Evolutionary conservation across 2,797 vertebrate genomes (phyloP).

Genomic region (Chelon auratus): DNA sequence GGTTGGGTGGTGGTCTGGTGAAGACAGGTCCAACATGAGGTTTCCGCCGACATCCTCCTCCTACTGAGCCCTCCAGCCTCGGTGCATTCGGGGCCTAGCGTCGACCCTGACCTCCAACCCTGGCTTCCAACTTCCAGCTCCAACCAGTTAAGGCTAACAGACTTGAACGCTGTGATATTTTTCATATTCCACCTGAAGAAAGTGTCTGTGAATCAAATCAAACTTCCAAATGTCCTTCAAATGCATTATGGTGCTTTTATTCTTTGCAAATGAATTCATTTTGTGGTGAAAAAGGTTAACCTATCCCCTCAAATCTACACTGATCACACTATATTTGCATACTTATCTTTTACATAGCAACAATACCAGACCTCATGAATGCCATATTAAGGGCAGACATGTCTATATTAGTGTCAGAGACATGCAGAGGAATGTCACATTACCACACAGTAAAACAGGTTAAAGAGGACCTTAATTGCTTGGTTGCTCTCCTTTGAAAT

Average conservation of each 20-base stretch:
- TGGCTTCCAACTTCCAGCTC: conserved; percentile 12
- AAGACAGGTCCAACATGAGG: conserved; percentile 67
- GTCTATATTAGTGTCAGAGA: conserved; percentile 68
- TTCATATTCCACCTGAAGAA: not conserved
- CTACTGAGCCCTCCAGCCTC: conserved; percentile 15
- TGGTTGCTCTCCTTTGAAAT: conserved; percentile 72
- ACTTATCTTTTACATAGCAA: conserved; percentile 2
- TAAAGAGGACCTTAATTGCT: conserved; percentile 77
- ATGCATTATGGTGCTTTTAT: not conserved
- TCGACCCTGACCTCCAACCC: conserved; percentile 47
- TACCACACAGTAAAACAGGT: conserved; percentile 72
- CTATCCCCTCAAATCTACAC: not conserved
- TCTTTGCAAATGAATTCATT: not conserved
- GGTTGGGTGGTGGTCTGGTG: conserved; percentile 60
- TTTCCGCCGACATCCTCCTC: conserved; percentile 45
- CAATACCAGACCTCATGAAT: conserved; percentile 2
- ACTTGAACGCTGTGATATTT: conserved; percentile 3
- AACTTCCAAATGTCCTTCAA: not conserved
- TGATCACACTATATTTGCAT: conserved; percentile 4
- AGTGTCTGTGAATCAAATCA: not conserved
- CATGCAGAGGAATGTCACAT: conserved; percentile 66
- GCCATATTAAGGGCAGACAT: conserved; percentile 54
- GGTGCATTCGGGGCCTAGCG: conserved; percentile 30
- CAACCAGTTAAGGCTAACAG: conserved; percentile 2
- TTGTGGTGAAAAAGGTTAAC: not conserved